Evolutionary conservation across 2,113 vertebrate genomes (phyloP).

Genomic region (Erythrocebus patas): DNA sequence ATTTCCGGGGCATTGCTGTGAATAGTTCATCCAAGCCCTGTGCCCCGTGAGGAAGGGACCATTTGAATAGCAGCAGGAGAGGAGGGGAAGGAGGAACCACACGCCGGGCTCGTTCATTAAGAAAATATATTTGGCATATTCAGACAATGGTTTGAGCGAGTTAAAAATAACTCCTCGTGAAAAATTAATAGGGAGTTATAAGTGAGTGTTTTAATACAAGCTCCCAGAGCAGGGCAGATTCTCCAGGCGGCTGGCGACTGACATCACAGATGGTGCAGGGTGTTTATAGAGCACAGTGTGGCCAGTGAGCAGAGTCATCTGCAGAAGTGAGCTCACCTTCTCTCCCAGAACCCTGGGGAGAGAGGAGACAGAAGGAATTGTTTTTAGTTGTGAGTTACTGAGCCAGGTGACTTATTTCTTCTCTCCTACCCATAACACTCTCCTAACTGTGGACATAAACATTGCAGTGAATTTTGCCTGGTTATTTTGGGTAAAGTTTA

Average conservation of each 20-base stretch:
- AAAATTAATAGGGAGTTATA: constrained; percentile 80
- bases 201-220: constrained; percentile 80
- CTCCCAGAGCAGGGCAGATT: constrained; percentile 61
- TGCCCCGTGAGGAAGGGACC: constrained; percentile 49
- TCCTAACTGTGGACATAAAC: constrained; percentile 46
- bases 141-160: constrained; percentile 73
- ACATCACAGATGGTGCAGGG: constrained; percentile 59
- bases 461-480: constrained; percentile 39
- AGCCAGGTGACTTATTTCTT: constrained; percentile 32
- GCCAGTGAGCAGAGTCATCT: background rate
- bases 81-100: constrained; percentile 64
- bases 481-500: constrained; percentile 26
- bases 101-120: constrained; percentile 65
- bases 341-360: constrained; percentile 23
- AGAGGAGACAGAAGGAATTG: constrained; percentile 39
- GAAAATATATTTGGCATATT: constrained; percentile 75
- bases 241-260: constrained; percentile 58
- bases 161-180: constrained; percentile 80
- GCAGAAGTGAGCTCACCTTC: constrained; percentile 49
- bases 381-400: constrained; percentile 3
- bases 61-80: constrained; percentile 69
- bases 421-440: background rate
- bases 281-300: constrained; percentile 31
- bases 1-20: constrained; percentile 61
- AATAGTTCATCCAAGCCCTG: constrained; percentile 43